Percentiles rank a stretch among this genome's conserved stretches.
Evolutionary conservation across 2,888 invertebrate species (phyloP).

Genomic region (Aphelenchoides bicaudatus): DNA sequence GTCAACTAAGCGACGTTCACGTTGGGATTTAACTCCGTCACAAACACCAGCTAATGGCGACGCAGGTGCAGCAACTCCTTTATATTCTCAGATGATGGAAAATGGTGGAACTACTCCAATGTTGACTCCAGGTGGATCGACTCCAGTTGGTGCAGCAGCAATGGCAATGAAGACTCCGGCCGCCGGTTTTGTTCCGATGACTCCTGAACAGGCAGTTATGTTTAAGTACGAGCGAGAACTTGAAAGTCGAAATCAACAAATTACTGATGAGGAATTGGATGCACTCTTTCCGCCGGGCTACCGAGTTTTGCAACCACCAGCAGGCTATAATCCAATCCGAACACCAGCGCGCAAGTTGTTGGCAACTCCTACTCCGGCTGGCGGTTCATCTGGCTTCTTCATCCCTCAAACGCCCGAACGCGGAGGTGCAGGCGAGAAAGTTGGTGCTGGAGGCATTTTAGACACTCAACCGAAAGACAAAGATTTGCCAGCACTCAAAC

Average conservation of each 20-base stretch:
- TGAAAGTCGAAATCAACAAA: slow-evolving; percentile 91
- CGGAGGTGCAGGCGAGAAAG: slow-evolving; percentile 49
- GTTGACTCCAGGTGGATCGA: slow-evolving; percentile 64
- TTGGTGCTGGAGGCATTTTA: slow-evolving; percentile 51
- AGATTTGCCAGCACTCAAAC: slow-evolving; percentile 97
- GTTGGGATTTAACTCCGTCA: slow-evolving; percentile 81
- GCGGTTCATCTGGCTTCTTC: slow-evolving; percentile 79
- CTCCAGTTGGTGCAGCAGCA: slow-evolving; percentile 73
- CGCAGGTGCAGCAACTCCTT: slow-evolving; percentile 36
- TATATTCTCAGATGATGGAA: slow-evolving; percentile 57
- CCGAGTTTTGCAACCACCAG: slow-evolving; percentile 85
- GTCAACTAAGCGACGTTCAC: slow-evolving; percentile 81
- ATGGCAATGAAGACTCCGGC: slow-evolving; percentile 99
- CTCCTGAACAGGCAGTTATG: slow-evolving; percentile 92
- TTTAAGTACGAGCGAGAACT: slow-evolving; percentile 71
- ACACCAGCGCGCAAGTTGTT: slow-evolving; percentile 95
- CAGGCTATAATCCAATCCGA: slow-evolving; percentile 88
- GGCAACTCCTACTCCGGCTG: slow-evolving; percentile 93
- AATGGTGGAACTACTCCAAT: slow-evolving; percentile 59
- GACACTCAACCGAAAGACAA: slow-evolving; percentile 93
- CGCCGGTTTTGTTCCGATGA: slow-evolving; percentile 85
- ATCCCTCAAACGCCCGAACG: slow-evolving; percentile 69
- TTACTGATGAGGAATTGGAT: slow-evolving; percentile 94
- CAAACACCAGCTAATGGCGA: slow-evolving; percentile 31
- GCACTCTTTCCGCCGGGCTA: slow-evolving; percentile 96